phyloP scores from a whole-genome alignment of 2,888 invertebrate species.

The Melanostoma scalare region DNA sequence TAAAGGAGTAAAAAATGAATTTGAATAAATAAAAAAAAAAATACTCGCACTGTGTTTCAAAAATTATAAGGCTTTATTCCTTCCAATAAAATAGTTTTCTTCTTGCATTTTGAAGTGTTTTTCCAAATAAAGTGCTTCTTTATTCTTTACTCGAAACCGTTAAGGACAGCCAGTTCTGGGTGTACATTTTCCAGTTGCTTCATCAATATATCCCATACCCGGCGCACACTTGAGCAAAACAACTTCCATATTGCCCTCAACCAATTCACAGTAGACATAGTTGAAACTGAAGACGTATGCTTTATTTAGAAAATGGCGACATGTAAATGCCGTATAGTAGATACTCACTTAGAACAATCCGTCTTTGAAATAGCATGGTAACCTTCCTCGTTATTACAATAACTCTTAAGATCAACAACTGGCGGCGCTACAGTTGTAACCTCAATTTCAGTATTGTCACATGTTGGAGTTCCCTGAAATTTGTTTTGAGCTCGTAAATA shows the following conservation, averaged over 20 bases:
- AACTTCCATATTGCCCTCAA: neutral
- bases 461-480: conserved; percentile 35
- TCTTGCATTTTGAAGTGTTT: too few relatives aligned
- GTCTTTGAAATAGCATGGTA: too few relatives aligned
- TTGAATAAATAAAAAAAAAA: too few relatives aligned
- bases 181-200: neutral
- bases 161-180: conserved; percentile 11
- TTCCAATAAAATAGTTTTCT: too few relatives aligned
- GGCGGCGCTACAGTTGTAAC: neutral
- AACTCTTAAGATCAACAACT: neutral
- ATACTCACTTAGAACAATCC: too few relatives aligned
- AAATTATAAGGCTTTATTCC: too few relatives aligned
- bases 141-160: too few relatives aligned
- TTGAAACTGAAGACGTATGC: conserved; percentile 1
- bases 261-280: conserved; percentile 33
- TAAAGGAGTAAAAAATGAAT: too few relatives aligned
- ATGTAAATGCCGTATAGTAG: too few relatives aligned
- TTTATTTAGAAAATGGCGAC: too few relatives aligned
- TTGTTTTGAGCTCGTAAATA: too few relatives aligned
- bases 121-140: neutral
- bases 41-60: too few relatives aligned
- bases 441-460: conserved; percentile 26
- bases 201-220: conserved; percentile 8
- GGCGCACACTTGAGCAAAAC: neutral
- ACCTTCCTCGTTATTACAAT: neutral